A percentile compares a stretch with the other conserved stretches of the same genome.
Evolutionary conservation across 2,113 vertebrate species (phyloP).

Genomic region (Rhombomys opimus): DNA sequence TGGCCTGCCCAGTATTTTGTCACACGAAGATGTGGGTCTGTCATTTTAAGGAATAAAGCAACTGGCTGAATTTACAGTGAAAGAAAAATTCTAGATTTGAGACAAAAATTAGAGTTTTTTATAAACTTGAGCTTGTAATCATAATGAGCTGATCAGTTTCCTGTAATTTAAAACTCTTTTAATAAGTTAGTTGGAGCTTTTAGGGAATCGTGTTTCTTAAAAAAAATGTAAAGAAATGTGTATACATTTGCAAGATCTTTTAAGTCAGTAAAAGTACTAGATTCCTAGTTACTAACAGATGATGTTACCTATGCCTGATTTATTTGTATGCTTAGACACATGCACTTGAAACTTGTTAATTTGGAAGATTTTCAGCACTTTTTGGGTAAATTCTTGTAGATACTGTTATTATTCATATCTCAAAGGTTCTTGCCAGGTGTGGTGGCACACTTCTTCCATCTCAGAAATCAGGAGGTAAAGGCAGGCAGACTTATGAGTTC

Average conservation of each 20-base stretch:
- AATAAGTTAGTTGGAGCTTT: not conserved
- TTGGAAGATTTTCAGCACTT: not conserved
- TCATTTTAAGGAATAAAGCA: slow-evolving; percentile 25
- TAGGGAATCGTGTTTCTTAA: slow-evolving; percentile 12
- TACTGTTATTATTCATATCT: not conserved
- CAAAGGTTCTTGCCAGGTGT: not conserved
- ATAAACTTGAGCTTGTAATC: not conserved
- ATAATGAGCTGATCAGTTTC: not conserved
- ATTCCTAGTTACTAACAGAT: slow-evolving; percentile 29
- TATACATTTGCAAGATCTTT: slow-evolving; percentile 17
- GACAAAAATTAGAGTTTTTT: slow-evolving; percentile 45
- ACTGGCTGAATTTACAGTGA: slow-evolving; percentile 4
- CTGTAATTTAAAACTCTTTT: not conserved
- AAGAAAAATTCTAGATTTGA: slow-evolving; percentile 56
- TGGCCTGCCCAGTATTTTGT: slow-evolving; percentile 34
- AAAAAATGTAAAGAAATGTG: slow-evolving; percentile 17
- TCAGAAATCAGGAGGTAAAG: not conserved
- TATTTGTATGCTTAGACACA: not conserved
- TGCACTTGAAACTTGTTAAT: not conserved
- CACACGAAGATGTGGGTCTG: slow-evolving; percentile 35
- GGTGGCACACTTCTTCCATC: not conserved
- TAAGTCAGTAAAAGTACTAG: slow-evolving; percentile 17
- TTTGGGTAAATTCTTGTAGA: not conserved
- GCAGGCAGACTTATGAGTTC: not conserved
- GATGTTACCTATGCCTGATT: not conserved